Conservation (phyloP, 2,797 vertebrate genomes). For the Syncerus caffer region DNA sequence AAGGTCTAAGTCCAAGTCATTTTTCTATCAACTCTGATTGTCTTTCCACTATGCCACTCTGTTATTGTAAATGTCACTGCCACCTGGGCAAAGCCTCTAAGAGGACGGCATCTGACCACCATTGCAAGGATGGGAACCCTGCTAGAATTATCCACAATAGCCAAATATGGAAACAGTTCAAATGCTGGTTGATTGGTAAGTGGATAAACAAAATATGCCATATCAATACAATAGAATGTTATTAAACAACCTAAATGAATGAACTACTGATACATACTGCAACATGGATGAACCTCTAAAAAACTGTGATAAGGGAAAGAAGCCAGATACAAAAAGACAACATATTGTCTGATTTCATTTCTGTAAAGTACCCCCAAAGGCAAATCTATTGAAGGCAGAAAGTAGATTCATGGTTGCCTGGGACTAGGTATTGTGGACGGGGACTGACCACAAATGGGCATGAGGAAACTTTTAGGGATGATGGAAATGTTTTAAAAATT, state of each 20-base stretch:
- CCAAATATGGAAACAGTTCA: background rate
- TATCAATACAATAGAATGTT: background rate
- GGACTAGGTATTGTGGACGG: background rate
- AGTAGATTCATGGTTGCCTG: background rate
- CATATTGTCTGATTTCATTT: background rate
- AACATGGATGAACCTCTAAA: background rate
- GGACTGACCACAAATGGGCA: background rate
- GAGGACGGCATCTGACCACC: background rate
- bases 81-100: background rate
- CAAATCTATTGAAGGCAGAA: background rate
- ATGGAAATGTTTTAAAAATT: slow-evolving; percentile 12
- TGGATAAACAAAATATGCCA: background rate
- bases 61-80: background rate
- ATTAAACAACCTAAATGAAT: background rate
- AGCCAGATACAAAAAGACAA: background rate
- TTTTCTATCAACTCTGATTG: background rate
- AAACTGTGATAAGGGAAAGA: background rate
- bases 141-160: background rate
- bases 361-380: background rate
- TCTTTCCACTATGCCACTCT: background rate
- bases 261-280: background rate
- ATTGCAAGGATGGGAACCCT: background rate
- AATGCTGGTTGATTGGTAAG: background rate
- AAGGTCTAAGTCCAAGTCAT: background rate
- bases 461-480: background rate